These are phyloP conservation scores for Actinemys pallida DNA, from an alignment of 2,113 vertebrate species.

Conservation along the genomic window DNA sequence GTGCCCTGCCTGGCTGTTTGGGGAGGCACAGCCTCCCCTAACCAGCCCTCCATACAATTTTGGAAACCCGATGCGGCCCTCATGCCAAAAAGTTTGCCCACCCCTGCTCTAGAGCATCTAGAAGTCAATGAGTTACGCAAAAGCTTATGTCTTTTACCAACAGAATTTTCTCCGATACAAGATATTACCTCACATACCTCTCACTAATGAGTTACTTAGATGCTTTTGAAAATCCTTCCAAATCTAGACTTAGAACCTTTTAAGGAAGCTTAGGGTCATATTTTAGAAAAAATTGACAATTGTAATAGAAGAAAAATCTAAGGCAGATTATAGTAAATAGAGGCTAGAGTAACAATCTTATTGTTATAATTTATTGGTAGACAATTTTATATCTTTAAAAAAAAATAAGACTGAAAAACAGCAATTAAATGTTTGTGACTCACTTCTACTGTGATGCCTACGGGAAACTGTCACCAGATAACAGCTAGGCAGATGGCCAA, in stretches of 20 bases:
- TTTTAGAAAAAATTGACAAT: not conserved
- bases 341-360: not conserved
- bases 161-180: not conserved
- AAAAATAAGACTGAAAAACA: not conserved
- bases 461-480: slow-evolving; percentile 16
- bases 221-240: not conserved
- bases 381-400: not conserved
- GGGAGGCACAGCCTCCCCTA: too few species aligned
- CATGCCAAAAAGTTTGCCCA: too few species aligned
- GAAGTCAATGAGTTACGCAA: not conserved
- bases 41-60: too few species aligned
- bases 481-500: slow-evolving; percentile 56
- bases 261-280: fast-evolving
- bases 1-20: too few species aligned
- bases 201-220: not conserved
- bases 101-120: not conserved
- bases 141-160: not conserved
- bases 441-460: not conserved
- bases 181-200: not conserved
- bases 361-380: not conserved
- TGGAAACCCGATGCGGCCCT: too few species aligned
- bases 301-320: not conserved
- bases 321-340: not conserved
- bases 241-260: not conserved
- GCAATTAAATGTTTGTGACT: not conserved